Base-by-base conservation (phyloP, 2,888 invertebrate species). In the Xanthostigma xanthostigma region DNA sequence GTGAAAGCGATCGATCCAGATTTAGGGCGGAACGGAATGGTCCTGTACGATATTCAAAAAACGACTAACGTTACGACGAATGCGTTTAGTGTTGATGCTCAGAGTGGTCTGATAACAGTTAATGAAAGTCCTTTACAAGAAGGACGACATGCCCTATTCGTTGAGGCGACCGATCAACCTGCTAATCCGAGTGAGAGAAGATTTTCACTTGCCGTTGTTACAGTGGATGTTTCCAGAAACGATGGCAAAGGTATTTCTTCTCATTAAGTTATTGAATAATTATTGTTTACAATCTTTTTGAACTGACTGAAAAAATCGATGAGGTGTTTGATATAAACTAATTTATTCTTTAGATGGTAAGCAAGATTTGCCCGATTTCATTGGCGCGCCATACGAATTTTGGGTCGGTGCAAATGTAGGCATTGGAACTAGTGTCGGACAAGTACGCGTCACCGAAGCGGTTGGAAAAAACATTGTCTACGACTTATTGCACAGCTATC, bases 321-420 rank as follows among this genome's bases (percentile, higher is more conserved):
- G 41, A 34, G 3, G 14, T 13, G 33, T 38, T 12, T 8, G 5
- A 38, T 38, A 8, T 4, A 3, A 38, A 38, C 8, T 13, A 17
- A 13, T 40, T 9, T 46, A 17, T 41, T 44, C 64, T 64, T 49
- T 53, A 78, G 78, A 71, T 41, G 62, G 66, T 41, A 67, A 66
- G 57, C 63, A 68, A 42, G 77, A 78, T 45, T 72, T 72, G 36
- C 87, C 89, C 2, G 85, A 84, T 59, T 90, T 90, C 56, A 72
- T 89, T 17, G 88, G 88, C 33, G 80, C 88, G 1, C 89, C 90
- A 0, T 91, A 89, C 58, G 88, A 89, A 60, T 90, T 91, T 63
- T 90, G 90, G 89, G 88, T 90, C 35, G 89, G 89, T 1, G 80
- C 80, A n/a, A 86, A 84, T 59, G 88, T 87, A 6, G 81, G 82